phyloP scores from a whole-genome alignment of 2,113 vertebrate genomes.

The Cochlearius cochlearius region DNA sequence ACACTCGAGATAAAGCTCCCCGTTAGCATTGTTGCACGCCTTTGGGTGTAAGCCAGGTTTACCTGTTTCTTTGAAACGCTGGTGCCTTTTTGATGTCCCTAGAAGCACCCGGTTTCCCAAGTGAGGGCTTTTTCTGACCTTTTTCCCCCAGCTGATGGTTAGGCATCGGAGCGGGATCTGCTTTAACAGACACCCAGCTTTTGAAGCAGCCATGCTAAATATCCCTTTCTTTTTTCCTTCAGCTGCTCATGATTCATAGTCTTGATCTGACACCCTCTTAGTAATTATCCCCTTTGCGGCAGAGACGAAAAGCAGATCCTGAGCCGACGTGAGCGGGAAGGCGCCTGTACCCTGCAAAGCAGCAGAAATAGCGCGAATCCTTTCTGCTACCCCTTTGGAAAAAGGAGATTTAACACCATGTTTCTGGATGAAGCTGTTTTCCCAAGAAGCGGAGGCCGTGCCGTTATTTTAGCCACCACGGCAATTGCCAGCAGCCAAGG shows the following conservation, averaged over 20 bases:
- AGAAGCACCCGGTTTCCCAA: neutral
- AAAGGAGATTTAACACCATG: neutral
- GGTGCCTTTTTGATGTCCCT: neutral
- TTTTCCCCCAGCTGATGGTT: neutral
- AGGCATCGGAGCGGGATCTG: fast-evolving
- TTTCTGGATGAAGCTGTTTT: neutral
- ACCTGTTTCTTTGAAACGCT: neutral
- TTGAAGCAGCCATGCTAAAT: neutral
- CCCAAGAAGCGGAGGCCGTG: fast-evolving
- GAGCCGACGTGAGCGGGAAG: fast-evolving
- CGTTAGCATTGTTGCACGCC: neutral
- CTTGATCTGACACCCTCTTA: neutral
- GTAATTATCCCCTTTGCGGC: neutral
- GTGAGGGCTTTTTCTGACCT: neutral
- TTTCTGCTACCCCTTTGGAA: neutral
- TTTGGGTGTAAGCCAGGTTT: neutral
- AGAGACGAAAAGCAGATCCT: neutral
- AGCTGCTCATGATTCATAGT: neutral
- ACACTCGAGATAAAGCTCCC: neutral
- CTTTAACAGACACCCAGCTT: neutral
- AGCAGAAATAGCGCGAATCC: neutral
- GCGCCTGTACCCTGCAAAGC: neutral
- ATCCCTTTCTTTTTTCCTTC: neutral
- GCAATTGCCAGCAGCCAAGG: neutral
- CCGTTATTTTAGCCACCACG: fast-evolving